These are phyloP conservation scores for Pristionchus exspectatus DNA, from an alignment of 2,888 invertebrate species.

Conservation along the genomic window DNA sequence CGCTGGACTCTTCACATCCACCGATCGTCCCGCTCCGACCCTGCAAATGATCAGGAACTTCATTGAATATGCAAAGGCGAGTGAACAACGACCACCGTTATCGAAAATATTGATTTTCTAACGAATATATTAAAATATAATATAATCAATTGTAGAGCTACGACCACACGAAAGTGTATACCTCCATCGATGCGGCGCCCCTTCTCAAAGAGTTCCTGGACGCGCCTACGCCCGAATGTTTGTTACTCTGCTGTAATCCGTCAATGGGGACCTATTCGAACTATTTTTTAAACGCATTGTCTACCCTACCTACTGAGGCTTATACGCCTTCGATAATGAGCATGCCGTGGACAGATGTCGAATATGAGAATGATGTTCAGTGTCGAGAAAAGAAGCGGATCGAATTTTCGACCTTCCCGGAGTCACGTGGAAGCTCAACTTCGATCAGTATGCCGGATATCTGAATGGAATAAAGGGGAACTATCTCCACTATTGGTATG, in stretches of 20 bases:
- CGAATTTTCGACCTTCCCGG: conserved; percentile 69
- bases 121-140: no score
- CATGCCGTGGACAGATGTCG: no score
- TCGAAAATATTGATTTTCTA: no score
- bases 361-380: no score
- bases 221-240: neutral
- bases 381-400: conserved; percentile 68
- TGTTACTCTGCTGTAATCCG: no score
- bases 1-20: conserved; percentile 69
- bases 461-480: conserved; percentile 72
- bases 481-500: conserved; percentile 80
- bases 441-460: conserved; percentile 81
- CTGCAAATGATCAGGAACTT: conserved; percentile 74
- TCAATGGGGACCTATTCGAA: no score
- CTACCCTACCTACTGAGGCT: no score
- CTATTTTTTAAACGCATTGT: no score
- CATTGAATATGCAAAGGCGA: conserved; percentile 45
- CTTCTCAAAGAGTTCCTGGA: conserved; percentile 31
- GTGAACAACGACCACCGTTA: no score
- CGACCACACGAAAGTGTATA: neutral
- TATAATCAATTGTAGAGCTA: conserved; percentile 47
- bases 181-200: neutral
- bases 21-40: conserved; percentile 71
- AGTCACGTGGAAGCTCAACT: conserved; percentile 73
- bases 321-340: no score